A percentile compares a stretch with the other conserved stretches of the same genome.
phyloP scores from a whole-genome alignment of 1,140 invertebrate genomes.

The Drosophila parvula region DNA sequence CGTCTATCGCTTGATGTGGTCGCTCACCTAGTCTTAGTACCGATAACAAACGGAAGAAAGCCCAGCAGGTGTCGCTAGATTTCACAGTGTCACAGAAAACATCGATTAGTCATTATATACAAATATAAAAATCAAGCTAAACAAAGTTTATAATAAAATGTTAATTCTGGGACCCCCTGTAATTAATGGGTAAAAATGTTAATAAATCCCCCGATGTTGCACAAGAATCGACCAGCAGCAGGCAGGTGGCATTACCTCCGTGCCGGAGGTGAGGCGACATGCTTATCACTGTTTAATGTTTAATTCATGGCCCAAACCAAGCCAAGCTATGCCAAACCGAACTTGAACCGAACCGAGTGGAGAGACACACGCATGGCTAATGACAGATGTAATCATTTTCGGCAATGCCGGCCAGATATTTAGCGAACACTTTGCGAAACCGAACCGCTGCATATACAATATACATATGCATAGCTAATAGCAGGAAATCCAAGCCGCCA shows the following conservation, averaged over 20 bases:
- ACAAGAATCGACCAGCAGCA: constrained; percentile 3
- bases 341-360: not conserved
- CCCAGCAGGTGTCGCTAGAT: no score
- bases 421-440: constrained; percentile 47
- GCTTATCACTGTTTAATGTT: constrained; percentile 47
- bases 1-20: no score
- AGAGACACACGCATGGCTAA: constrained; percentile 36
- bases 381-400: constrained; percentile 47
- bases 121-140: no score
- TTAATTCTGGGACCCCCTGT: not conserved
- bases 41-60: no score
- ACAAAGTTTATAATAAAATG: no score
- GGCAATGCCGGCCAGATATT: constrained; percentile 37
- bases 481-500: constrained; percentile 29
- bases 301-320: constrained; percentile 40
- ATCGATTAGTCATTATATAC: no score
- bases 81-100: no score
- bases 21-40: no score
- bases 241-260: constrained; percentile 12
- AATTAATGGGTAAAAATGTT: not conserved
- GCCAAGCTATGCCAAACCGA: not conserved
- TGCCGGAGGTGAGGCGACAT: constrained; percentile 34
- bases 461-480: constrained; percentile 27
- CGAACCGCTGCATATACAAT: constrained; percentile 1
- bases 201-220: constrained; percentile 5